Evolutionary conservation across 2,888 invertebrate genomes (phyloP).

Genomic region (Apodemia hepburni): DNA sequence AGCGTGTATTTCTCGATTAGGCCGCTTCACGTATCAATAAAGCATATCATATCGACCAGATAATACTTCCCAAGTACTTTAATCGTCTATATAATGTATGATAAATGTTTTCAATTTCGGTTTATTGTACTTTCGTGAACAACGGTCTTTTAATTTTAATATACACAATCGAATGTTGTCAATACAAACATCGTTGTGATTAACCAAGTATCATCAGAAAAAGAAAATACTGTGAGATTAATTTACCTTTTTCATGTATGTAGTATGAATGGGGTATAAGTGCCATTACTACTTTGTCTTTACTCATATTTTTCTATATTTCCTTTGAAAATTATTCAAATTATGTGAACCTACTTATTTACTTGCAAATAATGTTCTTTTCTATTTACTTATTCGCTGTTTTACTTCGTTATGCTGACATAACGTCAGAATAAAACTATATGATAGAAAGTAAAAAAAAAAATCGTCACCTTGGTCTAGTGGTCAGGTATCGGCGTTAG

Average conservation of each 20-base stretch:
- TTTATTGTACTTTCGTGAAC: not conserved
- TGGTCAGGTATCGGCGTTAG: no score
- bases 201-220: not conserved
- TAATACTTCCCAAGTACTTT: not conserved
- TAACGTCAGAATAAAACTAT: no score
- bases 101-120: not conserved
- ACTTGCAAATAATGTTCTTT: no score
- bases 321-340: no score
- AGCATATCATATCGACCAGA: not conserved
- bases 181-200: not conserved
- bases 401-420: not conserved
- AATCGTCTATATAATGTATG: not conserved
- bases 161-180: not conserved
- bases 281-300: no score
- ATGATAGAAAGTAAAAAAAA: no score
- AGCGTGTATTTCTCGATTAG: not conserved
- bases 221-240: not conserved
- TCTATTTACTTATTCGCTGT: not conserved
- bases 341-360: no score
- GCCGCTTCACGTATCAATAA: constrained; percentile 1
- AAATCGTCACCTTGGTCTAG: no score
- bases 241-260: not conserved
- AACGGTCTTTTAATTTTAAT: not conserved
- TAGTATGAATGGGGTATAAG: not conserved
- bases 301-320: no score